Percentiles rank a stretch among this genome's conserved stretches.
phyloP scores from a whole-genome alignment of 2,797 vertebrate genomes.

The Clarias pachynema region DNA sequence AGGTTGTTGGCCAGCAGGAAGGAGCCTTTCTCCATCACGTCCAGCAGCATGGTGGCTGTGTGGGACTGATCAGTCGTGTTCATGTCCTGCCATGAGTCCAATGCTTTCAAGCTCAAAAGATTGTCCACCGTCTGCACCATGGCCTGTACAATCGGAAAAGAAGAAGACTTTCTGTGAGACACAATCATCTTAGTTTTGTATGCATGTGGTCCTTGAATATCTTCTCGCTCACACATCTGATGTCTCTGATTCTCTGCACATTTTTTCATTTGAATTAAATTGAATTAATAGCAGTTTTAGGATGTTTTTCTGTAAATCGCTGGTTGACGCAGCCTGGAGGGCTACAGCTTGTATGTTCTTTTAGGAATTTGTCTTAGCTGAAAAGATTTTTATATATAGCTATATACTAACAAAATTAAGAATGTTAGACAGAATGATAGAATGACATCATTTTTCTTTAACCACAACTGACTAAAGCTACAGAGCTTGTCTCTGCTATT shows the following conservation, averaged over 20 bases:
- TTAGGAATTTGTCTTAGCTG: neutral
- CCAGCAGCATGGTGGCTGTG: conserved; percentile 93
- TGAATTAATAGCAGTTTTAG: neutral
- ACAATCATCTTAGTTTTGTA: neutral
- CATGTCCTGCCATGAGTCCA: conserved; percentile 95
- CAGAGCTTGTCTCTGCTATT: neutral
- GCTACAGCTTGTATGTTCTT: neutral
- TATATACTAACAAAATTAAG: neutral
- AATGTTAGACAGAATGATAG: no score
- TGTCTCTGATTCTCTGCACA: neutral
- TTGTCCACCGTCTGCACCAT: conserved; percentile 94
- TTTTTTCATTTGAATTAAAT: neutral
- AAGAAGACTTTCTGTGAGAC: neutral
- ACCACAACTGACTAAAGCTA: neutral
- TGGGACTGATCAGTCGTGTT: conserved; percentile 91
- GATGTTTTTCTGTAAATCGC: no score
- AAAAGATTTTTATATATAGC: neutral
- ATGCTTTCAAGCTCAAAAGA: conserved; percentile 84
- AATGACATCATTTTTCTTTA: neutral
- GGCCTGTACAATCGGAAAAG: conserved; percentile 70
- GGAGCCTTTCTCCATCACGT: conserved; percentile 91
- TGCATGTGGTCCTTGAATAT: neutral
- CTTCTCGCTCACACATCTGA: neutral
- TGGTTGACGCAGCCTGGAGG: neutral
- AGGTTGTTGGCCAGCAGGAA: conserved; percentile 84